These are phyloP conservation scores for Maconellicoccus hirsutus DNA, from an alignment of 1,140 invertebrate species.

Conservation along the genomic window DNA sequence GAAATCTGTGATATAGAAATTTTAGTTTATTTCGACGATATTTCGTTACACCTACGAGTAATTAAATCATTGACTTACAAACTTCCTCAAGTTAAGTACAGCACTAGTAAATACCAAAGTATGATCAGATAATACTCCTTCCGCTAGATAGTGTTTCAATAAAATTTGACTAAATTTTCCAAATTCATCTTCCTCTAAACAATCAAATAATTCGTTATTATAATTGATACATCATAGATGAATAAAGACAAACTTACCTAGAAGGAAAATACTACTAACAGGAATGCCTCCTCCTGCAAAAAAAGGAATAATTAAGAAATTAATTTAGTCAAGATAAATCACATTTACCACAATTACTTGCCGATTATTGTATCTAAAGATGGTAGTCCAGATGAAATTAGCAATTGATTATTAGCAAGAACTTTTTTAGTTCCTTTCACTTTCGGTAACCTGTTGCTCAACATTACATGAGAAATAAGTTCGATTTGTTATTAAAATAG, in stretches of 20 bases:
- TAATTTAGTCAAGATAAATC: too few species aligned
- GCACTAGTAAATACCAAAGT: not conserved
- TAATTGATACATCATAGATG: too few species aligned
- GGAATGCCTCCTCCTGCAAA: not conserved
- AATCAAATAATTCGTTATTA: not conserved
- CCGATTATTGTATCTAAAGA: not conserved
- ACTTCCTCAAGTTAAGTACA: not conserved
- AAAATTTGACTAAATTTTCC: not conserved
- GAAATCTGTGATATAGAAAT: not conserved
- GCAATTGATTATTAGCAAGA: not conserved
- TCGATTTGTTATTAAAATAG: too few species aligned
- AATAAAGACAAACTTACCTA: not conserved
- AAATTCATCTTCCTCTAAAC: conserved; percentile 1
- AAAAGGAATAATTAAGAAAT: not conserved
- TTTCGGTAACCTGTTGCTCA: not conserved
- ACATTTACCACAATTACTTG: not conserved
- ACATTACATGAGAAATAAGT: not conserved
- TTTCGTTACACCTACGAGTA: not conserved
- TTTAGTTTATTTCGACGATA: too few species aligned
- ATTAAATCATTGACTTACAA: not conserved
- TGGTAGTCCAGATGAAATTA: not conserved
- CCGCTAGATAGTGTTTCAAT: not conserved
- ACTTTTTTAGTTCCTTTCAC: not conserved
- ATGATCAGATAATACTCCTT: not conserved
- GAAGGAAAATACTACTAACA: not conserved